phyloP scores from a whole-genome alignment of 1,140 invertebrate species.

The Agrypnia vestita region DNA sequence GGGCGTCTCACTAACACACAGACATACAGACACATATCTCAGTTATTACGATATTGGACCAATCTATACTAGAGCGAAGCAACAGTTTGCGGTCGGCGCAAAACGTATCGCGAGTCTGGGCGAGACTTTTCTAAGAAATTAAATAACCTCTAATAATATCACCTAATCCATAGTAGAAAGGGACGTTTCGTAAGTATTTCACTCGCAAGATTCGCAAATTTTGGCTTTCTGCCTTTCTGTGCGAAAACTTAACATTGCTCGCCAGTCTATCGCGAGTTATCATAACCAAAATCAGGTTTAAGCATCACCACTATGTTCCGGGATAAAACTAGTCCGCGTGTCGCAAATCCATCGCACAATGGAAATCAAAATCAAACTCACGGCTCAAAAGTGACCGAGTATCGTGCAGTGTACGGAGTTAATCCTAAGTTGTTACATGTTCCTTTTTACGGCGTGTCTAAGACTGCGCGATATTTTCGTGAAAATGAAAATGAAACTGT shows the following conservation, averaged over 20 bases:
- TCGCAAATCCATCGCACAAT: background rate
- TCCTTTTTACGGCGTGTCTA: background rate
- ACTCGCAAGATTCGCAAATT: background rate
- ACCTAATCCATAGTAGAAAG: conserved; percentile 13
- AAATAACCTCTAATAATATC: background rate
- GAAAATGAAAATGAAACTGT: no score
- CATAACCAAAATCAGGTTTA: background rate
- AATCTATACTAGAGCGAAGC: conserved; percentile 52
- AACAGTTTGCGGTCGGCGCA: conserved; percentile 56
- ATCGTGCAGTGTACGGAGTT: no score
- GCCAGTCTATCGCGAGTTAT: background rate
- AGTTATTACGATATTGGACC: conserved; percentile 53
- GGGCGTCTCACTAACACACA: conserved; percentile 3
- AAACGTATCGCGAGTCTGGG: conserved; percentile 41
- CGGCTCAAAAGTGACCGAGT: no score
- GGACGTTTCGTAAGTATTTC: background rate
- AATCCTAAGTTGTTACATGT: background rate
- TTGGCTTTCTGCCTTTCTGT: background rate
- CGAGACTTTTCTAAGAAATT: background rate
- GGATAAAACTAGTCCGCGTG: background rate
- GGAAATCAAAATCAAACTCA: no score
- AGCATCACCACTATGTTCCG: background rate
- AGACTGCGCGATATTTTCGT: no score
- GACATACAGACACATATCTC: conserved; percentile 18
- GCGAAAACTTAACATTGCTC: background rate